A percentile compares a stretch with the other conserved stretches of the same genome.
phyloP scores from a whole-genome alignment of 2,113 vertebrate genomes.

The Falco punctatus region DNA sequence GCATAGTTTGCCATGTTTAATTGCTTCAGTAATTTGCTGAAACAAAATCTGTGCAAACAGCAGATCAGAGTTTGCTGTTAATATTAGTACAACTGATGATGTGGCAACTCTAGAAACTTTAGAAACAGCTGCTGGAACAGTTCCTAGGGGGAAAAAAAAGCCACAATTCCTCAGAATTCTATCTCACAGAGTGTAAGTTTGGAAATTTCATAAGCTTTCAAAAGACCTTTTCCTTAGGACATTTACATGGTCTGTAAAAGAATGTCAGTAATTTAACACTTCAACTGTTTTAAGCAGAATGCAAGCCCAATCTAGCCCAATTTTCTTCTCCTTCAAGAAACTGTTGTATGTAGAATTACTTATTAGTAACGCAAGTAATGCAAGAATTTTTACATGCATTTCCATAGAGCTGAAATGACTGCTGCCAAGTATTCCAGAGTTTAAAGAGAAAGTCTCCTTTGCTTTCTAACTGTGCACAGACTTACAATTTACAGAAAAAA shows the following conservation, averaged over 20 bases:
- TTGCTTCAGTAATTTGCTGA: not conserved
- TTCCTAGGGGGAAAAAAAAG: constrained; percentile 17
- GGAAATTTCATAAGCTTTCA: constrained; percentile 66
- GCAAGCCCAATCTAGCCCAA: not conserved
- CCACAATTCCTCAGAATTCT: constrained; percentile 62
- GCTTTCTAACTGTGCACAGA: not conserved
- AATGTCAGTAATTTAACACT: constrained; percentile 68
- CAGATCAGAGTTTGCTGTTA: constrained; percentile 42
- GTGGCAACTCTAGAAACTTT: constrained; percentile 72
- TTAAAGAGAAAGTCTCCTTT: not conserved
- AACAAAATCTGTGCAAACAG: constrained; percentile 23
- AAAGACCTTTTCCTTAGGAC: constrained; percentile 68
- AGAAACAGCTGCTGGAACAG: constrained; percentile 72
- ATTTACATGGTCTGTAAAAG: constrained; percentile 65
- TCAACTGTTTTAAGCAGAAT: constrained; percentile 24
- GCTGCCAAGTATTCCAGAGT: constrained; percentile 2
- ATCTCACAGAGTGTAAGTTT: constrained; percentile 53
- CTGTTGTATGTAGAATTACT: not conserved
- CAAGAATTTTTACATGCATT: constrained; percentile 7
- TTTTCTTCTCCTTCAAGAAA: constrained; percentile 18
- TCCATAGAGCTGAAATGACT: not conserved
- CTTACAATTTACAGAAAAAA: not conserved
- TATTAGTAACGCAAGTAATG: constrained; percentile 3
- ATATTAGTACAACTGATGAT: constrained; percentile 73
- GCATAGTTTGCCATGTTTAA: not conserved